Base-by-base conservation (phyloP, 2,113 vertebrate species). In the Garra rufa region DNA sequence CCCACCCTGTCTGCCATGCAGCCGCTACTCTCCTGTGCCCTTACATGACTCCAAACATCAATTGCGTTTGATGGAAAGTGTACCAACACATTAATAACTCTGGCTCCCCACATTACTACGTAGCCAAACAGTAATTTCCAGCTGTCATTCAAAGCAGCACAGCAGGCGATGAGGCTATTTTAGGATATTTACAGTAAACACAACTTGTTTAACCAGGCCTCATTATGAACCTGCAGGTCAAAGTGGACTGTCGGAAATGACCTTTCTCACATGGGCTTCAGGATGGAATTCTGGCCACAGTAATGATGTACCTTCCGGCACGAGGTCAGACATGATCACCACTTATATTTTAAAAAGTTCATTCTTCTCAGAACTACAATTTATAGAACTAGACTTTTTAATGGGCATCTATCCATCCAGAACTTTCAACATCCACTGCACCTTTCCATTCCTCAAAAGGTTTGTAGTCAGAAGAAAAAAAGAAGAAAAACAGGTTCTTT, bases 121-220 rank as follows among this genome's bases (percentile, higher is more conserved):
- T 55, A 75, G 67, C 85, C 81, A 83, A 80, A 83, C 63, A 83
- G 63, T 76, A 14, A 61, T 84, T 84, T 69, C 57, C 48, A 79
- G 78, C 10, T 80, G 67, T 67, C 65, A 43, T 30, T 87, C 55
- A 69, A 70, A 73, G 59, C 46, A 87, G 70, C 48, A 70, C 77
- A 87, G 59, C 48, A 84, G 61, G 76, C 69, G 15, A 84, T 41
- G 50, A 55, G 38, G 9, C 48, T 76, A 63, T 84, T 84, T 81
- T 71, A 70, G 48, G 80, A 76, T 84, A 84, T 87, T 87, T 87
- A 84, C 78, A 59, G 69, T 73, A 73, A 46, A 46, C 69, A 61
- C 6, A 76, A 34, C 77, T 43, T 41, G 71, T 69, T 81, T 75
- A 76, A 84, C 48, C 59, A 44, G 10, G 61, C 41, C 4, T 74